Percentiles rank a stretch among this genome's conserved stretches.
phyloP scores from a whole-genome alignment of 2,113 vertebrate species.

The Eretmochelys imbricata region DNA sequence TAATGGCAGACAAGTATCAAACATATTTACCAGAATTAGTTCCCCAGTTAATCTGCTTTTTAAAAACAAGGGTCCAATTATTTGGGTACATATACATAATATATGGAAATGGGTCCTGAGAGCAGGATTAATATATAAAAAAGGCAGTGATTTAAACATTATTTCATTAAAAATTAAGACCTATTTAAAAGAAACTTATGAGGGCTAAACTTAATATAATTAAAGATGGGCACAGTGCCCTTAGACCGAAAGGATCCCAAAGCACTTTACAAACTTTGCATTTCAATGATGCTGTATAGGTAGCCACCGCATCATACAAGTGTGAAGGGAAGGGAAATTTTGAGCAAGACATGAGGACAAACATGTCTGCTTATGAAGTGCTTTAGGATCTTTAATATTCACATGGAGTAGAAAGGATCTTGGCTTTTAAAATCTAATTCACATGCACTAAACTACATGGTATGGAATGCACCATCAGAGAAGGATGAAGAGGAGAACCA shows the following conservation, averaged over 20 bases:
- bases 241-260: rapidly evolving
- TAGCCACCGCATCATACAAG: rapidly evolving
- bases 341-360: background rate
- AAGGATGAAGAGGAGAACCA: background rate
- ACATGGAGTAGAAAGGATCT: background rate
- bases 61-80: rapidly evolving
- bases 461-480: background rate
- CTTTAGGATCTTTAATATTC: background rate
- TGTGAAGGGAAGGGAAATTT: background rate
- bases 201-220: background rate
- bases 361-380: background rate
- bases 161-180: rapidly evolving
- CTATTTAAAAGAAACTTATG: rapidly evolving
- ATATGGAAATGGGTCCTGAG: rapidly evolving
- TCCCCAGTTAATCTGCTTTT: background rate
- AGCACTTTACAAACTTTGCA: rapidly evolving
- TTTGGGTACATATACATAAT: background rate
- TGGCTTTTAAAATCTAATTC: background rate
- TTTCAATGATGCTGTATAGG: no score
- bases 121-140: rapidly evolving
- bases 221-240: rapidly evolving
- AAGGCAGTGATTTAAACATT: background rate
- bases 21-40: background rate
- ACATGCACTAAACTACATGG: background rate
- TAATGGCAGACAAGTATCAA: rapidly evolving